Evolutionary conservation across 1,140 invertebrate genomes (phyloP).

Genomic region (Neodiprion pinetum): DNA sequence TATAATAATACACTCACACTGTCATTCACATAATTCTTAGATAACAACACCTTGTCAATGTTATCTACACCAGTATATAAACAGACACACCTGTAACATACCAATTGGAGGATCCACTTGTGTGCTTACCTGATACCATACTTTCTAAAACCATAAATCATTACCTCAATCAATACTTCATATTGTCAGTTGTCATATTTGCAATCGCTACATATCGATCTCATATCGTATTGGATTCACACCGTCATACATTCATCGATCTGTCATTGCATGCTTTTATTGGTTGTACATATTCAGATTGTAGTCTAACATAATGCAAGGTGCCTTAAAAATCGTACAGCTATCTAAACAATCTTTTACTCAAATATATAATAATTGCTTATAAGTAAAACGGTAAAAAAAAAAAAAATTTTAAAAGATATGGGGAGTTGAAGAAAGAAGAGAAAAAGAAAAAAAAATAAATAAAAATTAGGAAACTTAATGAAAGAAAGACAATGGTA

Average conservation of each 20-base stretch:
- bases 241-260: conserved; percentile 33
- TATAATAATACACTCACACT: conserved; percentile 42
- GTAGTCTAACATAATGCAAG: conserved; percentile 46
- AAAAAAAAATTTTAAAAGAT: no score
- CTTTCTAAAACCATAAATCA: conserved; percentile 35
- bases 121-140: conserved; percentile 38
- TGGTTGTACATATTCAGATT: conserved; percentile 51
- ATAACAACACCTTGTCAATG: conserved; percentile 24
- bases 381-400: no score
- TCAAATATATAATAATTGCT: no score
- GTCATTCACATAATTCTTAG: conserved; percentile 28
- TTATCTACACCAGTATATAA: conserved; percentile 37
- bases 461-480: neutral
- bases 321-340: conserved; percentile 26
- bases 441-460: neutral
- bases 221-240: conserved; percentile 6
- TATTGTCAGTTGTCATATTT: conserved; percentile 15
- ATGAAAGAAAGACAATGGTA: neutral
- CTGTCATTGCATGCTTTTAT: conserved; percentile 36
- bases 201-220: neutral
- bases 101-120: conserved; percentile 34
- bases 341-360: neutral
- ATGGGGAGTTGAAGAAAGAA: neutral
- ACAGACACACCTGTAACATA: conserved; percentile 31
- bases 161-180: conserved; percentile 29